Conservation (phyloP, 1,140 invertebrate species). For the Trialeurodes vaporariorum region DNA sequence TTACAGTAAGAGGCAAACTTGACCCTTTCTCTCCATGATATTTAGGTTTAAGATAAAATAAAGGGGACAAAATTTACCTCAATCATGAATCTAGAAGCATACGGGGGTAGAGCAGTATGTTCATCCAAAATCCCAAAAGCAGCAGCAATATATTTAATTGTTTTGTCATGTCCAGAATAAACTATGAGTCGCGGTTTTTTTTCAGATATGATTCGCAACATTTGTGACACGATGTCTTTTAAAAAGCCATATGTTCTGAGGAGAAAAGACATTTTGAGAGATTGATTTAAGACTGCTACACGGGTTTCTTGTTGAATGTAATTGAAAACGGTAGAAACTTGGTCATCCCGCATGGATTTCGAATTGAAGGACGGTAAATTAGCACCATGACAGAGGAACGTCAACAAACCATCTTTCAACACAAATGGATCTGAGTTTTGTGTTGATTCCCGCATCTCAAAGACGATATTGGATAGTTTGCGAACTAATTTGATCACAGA, state of each 20-base stretch:
- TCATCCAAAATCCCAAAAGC: conserved; percentile 56
- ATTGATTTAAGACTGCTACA: conserved; percentile 48
- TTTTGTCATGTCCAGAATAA: conserved; percentile 86
- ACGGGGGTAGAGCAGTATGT: conserved; percentile 49
- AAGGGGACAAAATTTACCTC: conserved; percentile 39
- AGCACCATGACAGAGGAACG: conserved; percentile 71
- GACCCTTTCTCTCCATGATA: too few relatives aligned
- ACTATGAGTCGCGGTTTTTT: conserved; percentile 65
- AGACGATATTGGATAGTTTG: conserved; percentile 42
- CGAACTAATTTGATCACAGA: conserved; percentile 51
- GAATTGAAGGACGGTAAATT: conserved; percentile 54
- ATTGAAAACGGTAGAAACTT: conserved; percentile 44
- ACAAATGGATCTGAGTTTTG: conserved; percentile 49
- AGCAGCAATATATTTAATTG: conserved; percentile 65
- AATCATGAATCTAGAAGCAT: conserved; percentile 72
- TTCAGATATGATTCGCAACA: conserved; percentile 63
- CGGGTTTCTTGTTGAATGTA: conserved; percentile 62
- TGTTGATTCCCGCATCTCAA: conserved; percentile 48
- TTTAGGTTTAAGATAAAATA: too few relatives aligned
- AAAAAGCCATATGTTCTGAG: conserved; percentile 63
- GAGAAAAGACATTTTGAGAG: conserved; percentile 52
- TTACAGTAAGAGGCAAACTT: too few relatives aligned
- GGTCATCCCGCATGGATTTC: conserved; percentile 6
- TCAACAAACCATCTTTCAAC: conserved; percentile 65
- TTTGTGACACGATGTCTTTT: conserved; percentile 60